Conservation (phyloP, 2,113 vertebrate species). For the Pseudolaguvia tuberculata region DNA sequence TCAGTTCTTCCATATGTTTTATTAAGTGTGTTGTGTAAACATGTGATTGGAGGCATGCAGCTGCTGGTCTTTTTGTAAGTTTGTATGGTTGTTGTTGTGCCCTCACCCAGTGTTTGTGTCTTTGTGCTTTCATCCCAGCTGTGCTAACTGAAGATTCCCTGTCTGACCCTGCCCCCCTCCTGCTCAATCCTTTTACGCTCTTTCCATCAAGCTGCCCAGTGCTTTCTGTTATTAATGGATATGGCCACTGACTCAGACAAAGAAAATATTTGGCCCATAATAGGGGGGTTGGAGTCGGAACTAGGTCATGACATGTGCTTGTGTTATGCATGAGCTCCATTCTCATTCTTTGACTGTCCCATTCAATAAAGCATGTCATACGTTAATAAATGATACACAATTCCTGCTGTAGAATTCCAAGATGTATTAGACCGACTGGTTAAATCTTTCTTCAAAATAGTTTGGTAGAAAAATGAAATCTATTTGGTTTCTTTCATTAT, state of each 20-base stretch:
- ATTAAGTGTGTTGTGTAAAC: neutral
- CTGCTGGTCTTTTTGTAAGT: neutral
- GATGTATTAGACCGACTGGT: neutral
- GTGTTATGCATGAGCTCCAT: conserved; percentile 12
- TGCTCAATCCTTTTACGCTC: conserved; percentile 40
- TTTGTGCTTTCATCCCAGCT: conserved; percentile 42
- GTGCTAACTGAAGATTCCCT: conserved; percentile 41
- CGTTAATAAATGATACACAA: neutral
- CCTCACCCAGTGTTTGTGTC: conserved; percentile 25
- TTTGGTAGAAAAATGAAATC: neutral
- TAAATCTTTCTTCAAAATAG: neutral
- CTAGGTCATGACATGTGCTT: conserved; percentile 13
- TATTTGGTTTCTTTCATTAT: neutral
- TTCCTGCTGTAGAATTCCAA: neutral
- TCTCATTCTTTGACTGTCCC: conserved; percentile 8
- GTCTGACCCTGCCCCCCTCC: neutral
- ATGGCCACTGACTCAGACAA: conserved; percentile 36
- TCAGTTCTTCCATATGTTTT: neutral
- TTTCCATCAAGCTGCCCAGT: conserved; percentile 27
- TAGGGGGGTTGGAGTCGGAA: neutral
- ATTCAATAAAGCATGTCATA: neutral
- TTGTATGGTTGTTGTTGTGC: neutral
- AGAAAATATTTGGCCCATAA: conserved; percentile 38
- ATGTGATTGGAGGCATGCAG: neutral
- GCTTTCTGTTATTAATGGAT: conserved; percentile 31